Evolutionary conservation across 2,797 vertebrate genomes (phyloP).

Genomic region (Bradypus variegatus): DNA sequence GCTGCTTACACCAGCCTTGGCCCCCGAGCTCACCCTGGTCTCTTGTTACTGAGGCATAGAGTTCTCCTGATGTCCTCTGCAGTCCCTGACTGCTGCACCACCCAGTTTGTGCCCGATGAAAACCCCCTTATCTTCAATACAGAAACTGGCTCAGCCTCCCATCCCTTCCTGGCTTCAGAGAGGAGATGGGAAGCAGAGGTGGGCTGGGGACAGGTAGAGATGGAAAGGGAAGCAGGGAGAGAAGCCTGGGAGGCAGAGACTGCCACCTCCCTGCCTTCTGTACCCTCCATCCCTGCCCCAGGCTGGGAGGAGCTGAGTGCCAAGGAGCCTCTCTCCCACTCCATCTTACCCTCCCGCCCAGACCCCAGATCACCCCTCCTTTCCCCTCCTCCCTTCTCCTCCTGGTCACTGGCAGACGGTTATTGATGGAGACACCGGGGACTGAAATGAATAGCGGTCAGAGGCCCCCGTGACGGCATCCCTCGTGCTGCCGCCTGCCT

Average conservation of each 20-base stretch:
- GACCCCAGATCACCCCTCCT: not conserved
- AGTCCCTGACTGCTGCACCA: not conserved
- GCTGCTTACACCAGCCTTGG: not conserved
- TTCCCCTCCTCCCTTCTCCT: not conserved
- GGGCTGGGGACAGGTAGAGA: not conserved
- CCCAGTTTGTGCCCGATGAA: not conserved
- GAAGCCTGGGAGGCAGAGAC: not conserved
- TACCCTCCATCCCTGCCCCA: not conserved
- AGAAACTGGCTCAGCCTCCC: not conserved
- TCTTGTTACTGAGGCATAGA: not conserved
- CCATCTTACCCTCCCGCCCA: not conserved
- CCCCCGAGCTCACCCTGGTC: not conserved
- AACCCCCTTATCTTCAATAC: not conserved
- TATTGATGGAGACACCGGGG: conserved; percentile 63
- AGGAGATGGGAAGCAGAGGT: not conserved
- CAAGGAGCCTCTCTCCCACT: not conserved
- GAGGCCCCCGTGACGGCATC: conserved; percentile 57
- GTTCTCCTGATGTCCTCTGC: not conserved
- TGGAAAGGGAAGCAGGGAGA: conserved; percentile 1
- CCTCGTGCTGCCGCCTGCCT: conserved; percentile 53
- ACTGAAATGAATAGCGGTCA: conserved; percentile 64
- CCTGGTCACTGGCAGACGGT: conserved; percentile 44
- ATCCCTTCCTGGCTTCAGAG: not conserved
- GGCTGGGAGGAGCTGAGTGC: not conserved
- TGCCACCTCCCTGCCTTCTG: not conserved